Evolutionary conservation across 2,113 vertebrate species (phyloP).

Genomic region (Bolborhynchus lineola): DNA sequence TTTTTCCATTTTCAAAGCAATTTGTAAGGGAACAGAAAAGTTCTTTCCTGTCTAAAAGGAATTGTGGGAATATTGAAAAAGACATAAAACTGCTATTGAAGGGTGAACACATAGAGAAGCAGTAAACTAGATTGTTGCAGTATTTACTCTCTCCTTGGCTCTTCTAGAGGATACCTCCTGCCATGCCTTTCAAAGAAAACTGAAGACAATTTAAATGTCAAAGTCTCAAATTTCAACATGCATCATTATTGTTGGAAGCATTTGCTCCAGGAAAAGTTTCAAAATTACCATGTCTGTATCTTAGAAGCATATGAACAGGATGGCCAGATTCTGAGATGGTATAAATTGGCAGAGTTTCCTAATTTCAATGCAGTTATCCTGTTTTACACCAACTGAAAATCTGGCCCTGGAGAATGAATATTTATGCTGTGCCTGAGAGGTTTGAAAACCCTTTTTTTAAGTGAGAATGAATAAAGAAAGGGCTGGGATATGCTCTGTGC

Average conservation of each 20-base stretch:
- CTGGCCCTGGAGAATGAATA: slow-evolving; percentile 44
- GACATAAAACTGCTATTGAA: slow-evolving; percentile 12
- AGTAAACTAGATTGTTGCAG: slow-evolving; percentile 26
- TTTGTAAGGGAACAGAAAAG: slow-evolving; percentile 4
- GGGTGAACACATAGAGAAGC: background rate
- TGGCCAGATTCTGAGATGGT: slow-evolving; percentile 44
- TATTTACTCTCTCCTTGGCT: slow-evolving; percentile 35
- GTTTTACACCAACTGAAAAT: slow-evolving; percentile 50
- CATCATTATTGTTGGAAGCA: slow-evolving; percentile 47
- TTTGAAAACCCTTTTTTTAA: background rate
- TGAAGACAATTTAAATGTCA: slow-evolving; percentile 51
- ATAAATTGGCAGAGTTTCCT: slow-evolving; percentile 15
- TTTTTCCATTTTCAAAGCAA: background rate
- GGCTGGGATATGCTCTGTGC: slow-evolving; percentile 47
- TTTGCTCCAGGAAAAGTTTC: slow-evolving; percentile 50
- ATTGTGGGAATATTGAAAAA: slow-evolving; percentile 33
- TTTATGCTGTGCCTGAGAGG: slow-evolving; percentile 34
- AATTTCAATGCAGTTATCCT: background rate
- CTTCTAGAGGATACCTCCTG: slow-evolving; percentile 36
- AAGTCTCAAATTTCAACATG: slow-evolving; percentile 38
- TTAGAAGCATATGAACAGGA: slow-evolving; percentile 3
- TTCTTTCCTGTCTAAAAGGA: slow-evolving; percentile 19
- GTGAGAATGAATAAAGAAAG: slow-evolving; percentile 59
- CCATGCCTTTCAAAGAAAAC: slow-evolving; percentile 44
- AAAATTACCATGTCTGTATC: slow-evolving; percentile 25